Conservation (phyloP, 2,113 vertebrate species). For the Leiothrix lutea region DNA sequence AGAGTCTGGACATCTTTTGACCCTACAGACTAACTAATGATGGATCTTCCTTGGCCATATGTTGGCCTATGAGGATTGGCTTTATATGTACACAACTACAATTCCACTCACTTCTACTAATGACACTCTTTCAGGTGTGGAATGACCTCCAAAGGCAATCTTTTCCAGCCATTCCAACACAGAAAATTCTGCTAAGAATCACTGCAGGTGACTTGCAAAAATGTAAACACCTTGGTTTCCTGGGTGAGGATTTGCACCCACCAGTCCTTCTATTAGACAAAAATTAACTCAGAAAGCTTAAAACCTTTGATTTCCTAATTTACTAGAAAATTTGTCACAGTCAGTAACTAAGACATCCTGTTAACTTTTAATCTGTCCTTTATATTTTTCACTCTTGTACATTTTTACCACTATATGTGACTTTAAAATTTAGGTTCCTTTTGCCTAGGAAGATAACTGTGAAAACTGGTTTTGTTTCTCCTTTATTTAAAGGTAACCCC, state of each 20-base stretch:
- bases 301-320: neutral
- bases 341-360: neutral
- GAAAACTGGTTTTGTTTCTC: neutral
- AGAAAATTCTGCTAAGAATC: neutral
- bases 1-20: neutral
- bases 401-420: neutral
- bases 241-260: neutral
- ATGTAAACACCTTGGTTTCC: neutral
- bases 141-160: neutral
- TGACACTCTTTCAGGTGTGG: neutral
- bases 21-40: neutral
- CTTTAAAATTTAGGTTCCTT: neutral
- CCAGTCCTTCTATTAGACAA: neutral
- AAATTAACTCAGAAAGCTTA: neutral
- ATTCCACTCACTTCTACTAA: neutral
- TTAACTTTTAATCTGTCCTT: neutral
- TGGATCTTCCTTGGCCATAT: neutral
- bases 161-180: neutral
- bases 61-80: neutral
- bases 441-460: neutral
- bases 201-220: neutral
- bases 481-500: neutral
- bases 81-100: neutral
- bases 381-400: neutral
- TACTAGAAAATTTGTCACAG: neutral